Base-by-base conservation (phyloP, 1,140 invertebrate species). In the Drosophila obscura region DNA sequence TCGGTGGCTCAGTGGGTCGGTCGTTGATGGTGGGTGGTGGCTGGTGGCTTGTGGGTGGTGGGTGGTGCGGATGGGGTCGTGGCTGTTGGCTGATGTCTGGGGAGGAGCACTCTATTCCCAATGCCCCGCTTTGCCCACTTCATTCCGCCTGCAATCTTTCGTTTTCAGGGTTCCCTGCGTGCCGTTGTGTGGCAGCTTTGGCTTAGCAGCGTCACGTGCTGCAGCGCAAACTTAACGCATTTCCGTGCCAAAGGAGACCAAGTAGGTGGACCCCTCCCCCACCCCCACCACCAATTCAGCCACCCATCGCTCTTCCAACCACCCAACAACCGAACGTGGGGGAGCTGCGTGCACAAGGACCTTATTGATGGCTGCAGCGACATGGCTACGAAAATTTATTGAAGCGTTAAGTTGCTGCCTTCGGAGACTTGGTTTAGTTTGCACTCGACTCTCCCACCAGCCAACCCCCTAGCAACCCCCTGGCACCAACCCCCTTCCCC, bases 151-250 rank as follows among this genome's bases (percentile, higher is more conserved):
- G 56, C 49, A 69, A 69, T 73, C 50, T 31, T 61, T 73, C 49
- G 57, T 73, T 73, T 73, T 73, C 69, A 73, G 69, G 58, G 58
- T 74, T 75, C 72, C 71, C 73, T 85, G 82, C 82, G 82, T 85
- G 82, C 82, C 78, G 80, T 72, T 72, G 83, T 87, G 82, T 81
- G 75, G 82, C 82, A 87, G 83, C 83, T 87, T 87, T 88, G 83
- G 82, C 82, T 87, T 87, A 88, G 83, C 71, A 79, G 61, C 71
- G 66, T 88, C 82, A 87, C 82, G 82, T 87, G 83, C 78, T 87
- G 83, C 79, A 75, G 82, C 83, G 82, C 82, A 87, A 87, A 88
- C 82, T 87, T 88, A 87, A 87, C 82, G 82, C 82, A 87, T 88
- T 87, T 88, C 79, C 82, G 78, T 84, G 81, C 77, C 64, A 66